Evolutionary conservation across 2,113 vertebrate species (phyloP), one percentile per base, ranked within the genome.

Genomic region (Tenebrosternarchus preto): DNA sequence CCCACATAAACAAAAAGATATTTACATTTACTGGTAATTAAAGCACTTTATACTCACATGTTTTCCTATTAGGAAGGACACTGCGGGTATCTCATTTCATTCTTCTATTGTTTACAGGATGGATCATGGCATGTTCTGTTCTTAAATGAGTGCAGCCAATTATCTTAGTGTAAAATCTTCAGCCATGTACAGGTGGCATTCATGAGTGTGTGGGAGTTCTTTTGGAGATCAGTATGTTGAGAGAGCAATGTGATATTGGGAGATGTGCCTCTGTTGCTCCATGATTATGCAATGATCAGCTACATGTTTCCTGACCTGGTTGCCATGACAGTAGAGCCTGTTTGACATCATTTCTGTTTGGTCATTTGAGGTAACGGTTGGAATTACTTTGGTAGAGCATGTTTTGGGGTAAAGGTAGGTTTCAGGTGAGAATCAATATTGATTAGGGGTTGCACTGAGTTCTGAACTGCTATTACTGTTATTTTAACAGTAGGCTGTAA

Each of bases 201-300:
- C 9, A 6, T 4, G 39, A 46, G 5, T 46, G 9, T 1, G 1
- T 61, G 6, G 11, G 59, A 61, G 59, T 25, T 61, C 6, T 9
- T 61, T n/a, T 22, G 59, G 7, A 46, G 39, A 8, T 46, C 64
- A 57, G 22, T 25, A 78, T 78, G 50, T 46, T 46, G 39, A 46
- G 39, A 46, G 39, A 46, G 8, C 39, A 9, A 9, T 46, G 39
- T 46, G 39, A 46, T 46, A 9, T 8, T 11, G 11, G 9, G 39
- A 46, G 39, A 46, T 46, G 39, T 76, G 50, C 64, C 59, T 20
- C 27, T 27, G 61, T 76, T 25, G 7, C 64, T 69, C 33, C 36
- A 78, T 78, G 53, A 46, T 70, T 78, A 78, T 68, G 27, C 64
- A 57, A 5, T 5, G 36, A 29, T 59, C 74, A 76, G 60, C 74